Evolutionary conservation across 2,797 vertebrate species (phyloP), one percentile per base, ranked within the genome.

Genomic region (Mus spretus): DNA sequence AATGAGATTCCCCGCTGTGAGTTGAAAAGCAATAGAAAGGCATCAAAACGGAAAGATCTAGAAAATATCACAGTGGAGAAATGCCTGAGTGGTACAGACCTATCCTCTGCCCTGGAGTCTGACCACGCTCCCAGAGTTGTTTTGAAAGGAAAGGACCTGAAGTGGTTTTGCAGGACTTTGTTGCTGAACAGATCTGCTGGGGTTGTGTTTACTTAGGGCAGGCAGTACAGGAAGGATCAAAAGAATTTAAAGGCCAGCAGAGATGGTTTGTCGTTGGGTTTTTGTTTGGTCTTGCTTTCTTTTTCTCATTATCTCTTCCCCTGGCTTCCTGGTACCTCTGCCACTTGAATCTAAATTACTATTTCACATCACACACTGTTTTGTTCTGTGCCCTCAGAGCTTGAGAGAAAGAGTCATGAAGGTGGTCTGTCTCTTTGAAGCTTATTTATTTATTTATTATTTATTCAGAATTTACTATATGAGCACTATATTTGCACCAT

Each of bases 1-100:
- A 96, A 93, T 90, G 93, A 37, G 53, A 79, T 75, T 89, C 96
- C 94, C 94, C 93, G 84, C 96, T 95, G 95, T 83, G 96, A 94
- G 11, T 89, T 88, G 50, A 94, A 94, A 96, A 94, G 93, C 96
- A 40, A 94, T 83, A 40, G 82, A 85, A 94, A 96, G 55, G 57
- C 89, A 94, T 92, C 89, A 94, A 84, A 74, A 91, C 59, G 55
- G 96, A 95, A 92, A 92, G 91, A 93, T 94, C 80, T 90, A 67
- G 91, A 94, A 96, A 97, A 90, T 31, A 83, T 50, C 24, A 80
- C 74, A 34, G 8, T 86, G 40, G 24, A 93, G 37, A 93, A 95
- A 74, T 57, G 47, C 50, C 57, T 63, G 26, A 50, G 50, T 63
- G 24, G 15, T 57, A 34, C 13, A 92, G 80, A 87, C n/a, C 7